Conservation (phyloP, 2,113 vertebrate genomes). For the Podiceps cristatus region DNA sequence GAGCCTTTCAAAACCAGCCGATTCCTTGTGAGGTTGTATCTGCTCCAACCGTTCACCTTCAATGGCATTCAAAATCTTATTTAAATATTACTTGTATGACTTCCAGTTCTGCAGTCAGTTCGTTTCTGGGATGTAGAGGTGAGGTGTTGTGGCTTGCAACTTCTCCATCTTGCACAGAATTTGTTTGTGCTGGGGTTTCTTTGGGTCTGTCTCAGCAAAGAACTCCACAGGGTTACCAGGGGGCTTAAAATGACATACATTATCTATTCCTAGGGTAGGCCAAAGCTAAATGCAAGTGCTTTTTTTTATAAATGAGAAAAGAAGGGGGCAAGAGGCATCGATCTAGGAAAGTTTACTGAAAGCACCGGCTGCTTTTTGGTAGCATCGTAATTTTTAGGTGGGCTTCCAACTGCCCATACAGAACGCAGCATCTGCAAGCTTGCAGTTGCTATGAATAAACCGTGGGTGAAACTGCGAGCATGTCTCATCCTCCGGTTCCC, state of each 20-base stretch:
- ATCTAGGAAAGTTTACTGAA: neutral
- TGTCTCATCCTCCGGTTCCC: neutral
- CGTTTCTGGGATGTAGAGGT: neutral
- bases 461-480: neutral
- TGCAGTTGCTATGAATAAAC: neutral
- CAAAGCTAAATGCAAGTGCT: neutral
- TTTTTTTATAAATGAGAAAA: neutral
- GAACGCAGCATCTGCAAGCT: neutral
- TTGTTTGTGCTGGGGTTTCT: neutral
- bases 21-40: neutral
- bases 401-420: neutral
- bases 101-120: neutral
- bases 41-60: neutral
- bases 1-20: neutral
- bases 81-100: neutral
- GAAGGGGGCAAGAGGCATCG: neutral
- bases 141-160: neutral
- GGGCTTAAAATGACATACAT: neutral
- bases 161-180: neutral
- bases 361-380: neutral
- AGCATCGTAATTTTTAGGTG: neutral
- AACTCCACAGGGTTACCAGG: neutral
- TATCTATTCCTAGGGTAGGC: too few species aligned
- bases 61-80: neutral
- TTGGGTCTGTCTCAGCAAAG: neutral